Evolutionary conservation across 2,797 vertebrate genomes (phyloP).

Genomic region (Muscicapa comitata): DNA sequence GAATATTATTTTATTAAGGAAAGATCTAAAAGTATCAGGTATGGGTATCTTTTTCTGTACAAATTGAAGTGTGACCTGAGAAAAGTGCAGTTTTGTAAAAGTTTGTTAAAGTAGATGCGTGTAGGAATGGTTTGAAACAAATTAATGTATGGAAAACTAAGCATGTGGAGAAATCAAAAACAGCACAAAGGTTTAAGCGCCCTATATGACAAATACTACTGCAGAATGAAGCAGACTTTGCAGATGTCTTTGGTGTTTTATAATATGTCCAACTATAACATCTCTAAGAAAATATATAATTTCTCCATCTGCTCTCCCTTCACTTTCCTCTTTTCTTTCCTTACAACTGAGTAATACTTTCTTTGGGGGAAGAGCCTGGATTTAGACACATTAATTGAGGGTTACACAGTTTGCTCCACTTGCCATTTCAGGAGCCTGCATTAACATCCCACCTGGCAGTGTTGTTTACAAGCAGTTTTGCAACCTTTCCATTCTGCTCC

Average conservation of each 20-base stretch:
- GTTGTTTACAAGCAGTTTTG: conserved; percentile 43
- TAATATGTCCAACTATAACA: background rate
- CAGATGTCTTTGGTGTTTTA: background rate
- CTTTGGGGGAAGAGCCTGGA: background rate
- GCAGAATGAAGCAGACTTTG: background rate
- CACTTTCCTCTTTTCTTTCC: background rate
- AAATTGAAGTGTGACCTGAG: background rate
- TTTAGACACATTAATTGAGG: conserved; percentile 17
- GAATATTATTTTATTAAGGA: background rate
- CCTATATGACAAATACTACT: background rate
- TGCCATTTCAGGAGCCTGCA: conserved; percentile 3
- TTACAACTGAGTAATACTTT: background rate
- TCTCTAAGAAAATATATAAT: background rate
- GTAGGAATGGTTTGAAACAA: background rate
- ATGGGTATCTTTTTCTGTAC: background rate
- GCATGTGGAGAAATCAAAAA: background rate
- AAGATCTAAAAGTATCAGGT: background rate
- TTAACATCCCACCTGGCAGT: background rate
- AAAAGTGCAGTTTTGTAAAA: background rate
- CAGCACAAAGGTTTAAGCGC: background rate
- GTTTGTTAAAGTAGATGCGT: background rate
- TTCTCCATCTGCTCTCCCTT: background rate
- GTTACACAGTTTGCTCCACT: background rate
- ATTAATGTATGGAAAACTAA: background rate
- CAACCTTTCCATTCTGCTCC: conserved; percentile 2